phyloP scores from a whole-genome alignment of 2,888 invertebrate species.

The Tortricodes alternella region DNA sequence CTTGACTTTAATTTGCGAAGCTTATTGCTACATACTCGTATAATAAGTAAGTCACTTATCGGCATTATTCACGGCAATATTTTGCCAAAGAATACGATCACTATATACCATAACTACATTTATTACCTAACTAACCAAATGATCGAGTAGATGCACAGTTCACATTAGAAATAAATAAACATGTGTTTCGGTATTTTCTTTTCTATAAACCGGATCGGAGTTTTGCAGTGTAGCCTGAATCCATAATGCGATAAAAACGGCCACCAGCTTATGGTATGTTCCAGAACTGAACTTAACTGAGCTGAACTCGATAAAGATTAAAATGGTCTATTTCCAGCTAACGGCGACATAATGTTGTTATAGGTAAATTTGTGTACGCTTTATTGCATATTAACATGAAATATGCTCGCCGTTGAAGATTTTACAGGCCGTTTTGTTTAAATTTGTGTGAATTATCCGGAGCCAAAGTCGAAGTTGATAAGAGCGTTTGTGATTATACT shows the following conservation, averaged over 20 bases:
- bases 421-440: background rate
- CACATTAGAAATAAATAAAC: too few relatives aligned
- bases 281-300: background rate
- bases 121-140: too few relatives aligned
- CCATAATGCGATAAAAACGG: background rate
- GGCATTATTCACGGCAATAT: too few relatives aligned
- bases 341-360: background rate
- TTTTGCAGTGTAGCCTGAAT: background rate
- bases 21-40: too few relatives aligned
- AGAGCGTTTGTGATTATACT: too few relatives aligned
- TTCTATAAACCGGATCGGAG: background rate
- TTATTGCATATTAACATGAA: conserved; percentile 18
- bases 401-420: background rate
- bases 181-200: too few relatives aligned
- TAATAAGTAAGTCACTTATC: too few relatives aligned
- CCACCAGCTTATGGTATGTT: background rate
- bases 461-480: too few relatives aligned
- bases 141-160: too few relatives aligned
- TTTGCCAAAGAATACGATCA: too few relatives aligned
- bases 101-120: too few relatives aligned
- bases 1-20: too few relatives aligned
- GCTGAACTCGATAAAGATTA: conserved; percentile 4
- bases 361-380: conserved; percentile 6
- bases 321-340: conserved; percentile 1
- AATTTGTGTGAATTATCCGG: background rate